These are phyloP conservation scores for Miltochrista miniata DNA, from an alignment of 2,888 invertebrate species.

Conservation along the genomic window DNA sequence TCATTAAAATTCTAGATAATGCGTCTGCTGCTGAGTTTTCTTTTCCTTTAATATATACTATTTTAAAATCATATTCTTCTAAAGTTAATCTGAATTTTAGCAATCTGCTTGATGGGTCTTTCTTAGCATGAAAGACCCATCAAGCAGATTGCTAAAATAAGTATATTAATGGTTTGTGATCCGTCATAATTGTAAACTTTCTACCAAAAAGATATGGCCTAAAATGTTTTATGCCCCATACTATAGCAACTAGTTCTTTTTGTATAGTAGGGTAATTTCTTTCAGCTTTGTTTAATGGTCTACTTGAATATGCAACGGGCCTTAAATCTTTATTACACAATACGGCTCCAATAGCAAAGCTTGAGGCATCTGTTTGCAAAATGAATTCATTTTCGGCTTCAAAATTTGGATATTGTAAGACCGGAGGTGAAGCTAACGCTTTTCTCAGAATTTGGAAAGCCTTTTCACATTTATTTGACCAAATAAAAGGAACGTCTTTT, in stretches of 20 bases:
- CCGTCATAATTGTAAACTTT: neutral
- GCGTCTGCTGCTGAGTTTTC: slow-evolving; percentile 6
- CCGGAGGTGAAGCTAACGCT: neutral
- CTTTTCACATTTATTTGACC: neutral
- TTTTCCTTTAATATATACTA: neutral
- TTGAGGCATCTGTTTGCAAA: slow-evolving; percentile 2
- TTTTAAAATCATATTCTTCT: neutral
- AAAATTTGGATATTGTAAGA: slow-evolving; percentile 2
- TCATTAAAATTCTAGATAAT: slow-evolving; percentile 3
- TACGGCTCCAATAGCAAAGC: neutral
- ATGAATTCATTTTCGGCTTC: neutral
- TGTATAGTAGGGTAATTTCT: slow-evolving; percentile 12
- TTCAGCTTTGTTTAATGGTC: slow-evolving; percentile 17
- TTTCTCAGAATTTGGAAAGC: neutral
- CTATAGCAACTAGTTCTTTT: slow-evolving; percentile 13
- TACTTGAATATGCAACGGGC: slow-evolving; percentile 22
- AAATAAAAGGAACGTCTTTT: neutral
- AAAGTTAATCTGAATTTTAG: neutral
- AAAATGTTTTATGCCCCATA: neutral
- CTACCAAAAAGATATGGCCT: neutral
- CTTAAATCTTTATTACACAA: neutral
- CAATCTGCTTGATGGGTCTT: neutral
- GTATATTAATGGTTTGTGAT: neutral
- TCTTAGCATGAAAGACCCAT: too few relatives aligned
- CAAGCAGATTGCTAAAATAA: too few relatives aligned